Evolutionary conservation across 2,888 invertebrate species (phyloP).

Genomic region (Hoplodrina ambigua): DNA sequence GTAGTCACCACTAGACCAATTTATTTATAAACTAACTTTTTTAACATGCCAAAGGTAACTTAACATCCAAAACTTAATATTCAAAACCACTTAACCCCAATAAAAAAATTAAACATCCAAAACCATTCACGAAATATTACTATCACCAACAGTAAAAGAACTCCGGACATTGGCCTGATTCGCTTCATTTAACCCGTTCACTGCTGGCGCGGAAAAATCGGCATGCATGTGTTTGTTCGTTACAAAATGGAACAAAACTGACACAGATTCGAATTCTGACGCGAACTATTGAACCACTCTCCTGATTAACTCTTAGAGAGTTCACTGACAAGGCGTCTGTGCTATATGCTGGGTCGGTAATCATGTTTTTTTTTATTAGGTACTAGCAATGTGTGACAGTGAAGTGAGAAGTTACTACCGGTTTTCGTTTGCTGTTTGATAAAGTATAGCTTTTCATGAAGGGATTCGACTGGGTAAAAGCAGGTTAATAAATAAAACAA

Average conservation of each 20-base stretch:
- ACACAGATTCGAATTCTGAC: slow-evolving; percentile 44
- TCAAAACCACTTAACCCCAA: too few relatives aligned
- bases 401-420: too few relatives aligned
- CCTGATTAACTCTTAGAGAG: slow-evolving; percentile 54
- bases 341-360: slow-evolving; percentile 1
- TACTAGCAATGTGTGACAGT: slow-evolving; percentile 11
- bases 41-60: too few relatives aligned
- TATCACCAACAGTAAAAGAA: slow-evolving; percentile 1
- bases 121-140: not conserved
- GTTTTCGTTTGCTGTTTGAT: not conserved
- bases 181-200: slow-evolving; percentile 34
- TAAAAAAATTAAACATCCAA: not conserved
- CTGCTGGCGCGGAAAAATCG: slow-evolving; percentile 31
- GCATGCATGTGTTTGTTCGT: slow-evolving; percentile 35
- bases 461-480: too few relatives aligned
- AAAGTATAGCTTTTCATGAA: too few relatives aligned
- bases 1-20: too few relatives aligned
- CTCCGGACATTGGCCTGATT: slow-evolving; percentile 37
- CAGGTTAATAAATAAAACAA: too few relatives aligned
- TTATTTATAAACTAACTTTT: too few relatives aligned
- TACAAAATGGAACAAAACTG: slow-evolving; percentile 45
- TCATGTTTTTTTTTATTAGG: not conserved
- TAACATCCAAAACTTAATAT: too few relatives aligned
- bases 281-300: slow-evolving; percentile 55
- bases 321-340: slow-evolving; percentile 15